Base-by-base conservation (phyloP, 1,140 invertebrate genomes). In the Myzus persicae region DNA sequence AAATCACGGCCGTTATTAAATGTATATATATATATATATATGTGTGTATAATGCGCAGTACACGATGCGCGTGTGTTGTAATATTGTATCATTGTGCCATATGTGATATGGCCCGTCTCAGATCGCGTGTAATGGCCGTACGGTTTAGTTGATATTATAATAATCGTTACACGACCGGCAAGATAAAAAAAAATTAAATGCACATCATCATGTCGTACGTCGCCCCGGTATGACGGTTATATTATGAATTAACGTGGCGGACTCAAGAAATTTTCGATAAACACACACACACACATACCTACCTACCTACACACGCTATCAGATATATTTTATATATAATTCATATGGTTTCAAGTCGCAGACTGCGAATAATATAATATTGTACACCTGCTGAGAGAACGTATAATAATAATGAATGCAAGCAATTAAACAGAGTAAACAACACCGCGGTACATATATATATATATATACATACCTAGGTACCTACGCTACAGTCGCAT, bases 381-480 rank as follows among this genome's bases (percentile, higher is more conserved):
- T 76, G 20, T 76, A 76, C n/a, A 85, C 40, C 38, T 85, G 40
- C 40, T 14, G 22, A 40, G 38, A 38, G 9, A n/a, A 89, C 24
- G 48, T 36, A 48, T 44, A 44, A n/a, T n/a, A 14, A 51, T 51
- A 48, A 51, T 36, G 31, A 51, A 89, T 20, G 22, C 44, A n/a
- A 89, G 48, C 44, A 38, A 89, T 89, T 89, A 51, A 89, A 26
- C 88, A 48, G 46, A 54, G 44, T 89, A 89, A 90, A 90, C 40
- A 90, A 7, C n/a, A 40, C n/a, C 8, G 22, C 46, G 46, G 2
- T 38, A 85, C 8, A 26, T 14, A 14, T 31, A 9, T 51, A 20
- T 22, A 51, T 51, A 51, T 51, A 51, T 51, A 51, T 51, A 51
- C 24, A 51, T 51, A 51, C 48, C 46, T 46, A 46, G 1, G 8